Conservation (phyloP, 1,140 invertebrate genomes). For the Sitophilus oryzae region DNA sequence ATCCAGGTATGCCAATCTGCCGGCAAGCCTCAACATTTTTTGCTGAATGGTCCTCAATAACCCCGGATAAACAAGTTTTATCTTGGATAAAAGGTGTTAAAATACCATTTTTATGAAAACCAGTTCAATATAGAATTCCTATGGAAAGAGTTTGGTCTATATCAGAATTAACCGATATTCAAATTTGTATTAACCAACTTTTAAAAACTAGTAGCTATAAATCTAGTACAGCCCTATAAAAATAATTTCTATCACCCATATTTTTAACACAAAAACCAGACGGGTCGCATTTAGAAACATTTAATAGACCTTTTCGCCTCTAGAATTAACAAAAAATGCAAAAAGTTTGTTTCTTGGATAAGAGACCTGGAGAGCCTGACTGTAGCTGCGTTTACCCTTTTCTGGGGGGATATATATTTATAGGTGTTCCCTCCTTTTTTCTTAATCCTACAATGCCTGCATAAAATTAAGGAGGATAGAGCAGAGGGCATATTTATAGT, state of each 20-base stretch:
- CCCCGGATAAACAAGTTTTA: no score
- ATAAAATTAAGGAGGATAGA: slow-evolving; percentile 25
- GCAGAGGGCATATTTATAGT: slow-evolving; percentile 27
- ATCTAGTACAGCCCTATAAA: background rate
- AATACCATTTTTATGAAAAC: slow-evolving; percentile 11
- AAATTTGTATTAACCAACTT: background rate
- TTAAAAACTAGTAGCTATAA: slow-evolving; percentile 5
- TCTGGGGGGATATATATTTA: slow-evolving; percentile 27
- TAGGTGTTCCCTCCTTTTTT: slow-evolving; percentile 34
- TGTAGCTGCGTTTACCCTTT: slow-evolving; percentile 34
- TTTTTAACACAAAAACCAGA: slow-evolving; percentile 34
- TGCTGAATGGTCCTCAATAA: no score
- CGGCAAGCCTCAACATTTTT: no score
- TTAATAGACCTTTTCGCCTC: slow-evolving; percentile 27
- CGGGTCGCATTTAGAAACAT: slow-evolving; percentile 16
- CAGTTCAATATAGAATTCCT: slow-evolving; percentile 1
- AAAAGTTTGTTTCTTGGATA: slow-evolving; percentile 32
- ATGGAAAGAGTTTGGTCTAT: background rate
- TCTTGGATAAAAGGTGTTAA: no score
- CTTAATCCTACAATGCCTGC: slow-evolving; percentile 21
- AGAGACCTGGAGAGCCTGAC: slow-evolving; percentile 20
- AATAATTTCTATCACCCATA: slow-evolving; percentile 33
- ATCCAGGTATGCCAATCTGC: background rate
- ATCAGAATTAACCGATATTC: background rate
- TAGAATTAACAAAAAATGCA: no score